phyloP scores from a whole-genome alignment of 2,113 vertebrate genomes.

The Anarhynchus alexandrinus region DNA sequence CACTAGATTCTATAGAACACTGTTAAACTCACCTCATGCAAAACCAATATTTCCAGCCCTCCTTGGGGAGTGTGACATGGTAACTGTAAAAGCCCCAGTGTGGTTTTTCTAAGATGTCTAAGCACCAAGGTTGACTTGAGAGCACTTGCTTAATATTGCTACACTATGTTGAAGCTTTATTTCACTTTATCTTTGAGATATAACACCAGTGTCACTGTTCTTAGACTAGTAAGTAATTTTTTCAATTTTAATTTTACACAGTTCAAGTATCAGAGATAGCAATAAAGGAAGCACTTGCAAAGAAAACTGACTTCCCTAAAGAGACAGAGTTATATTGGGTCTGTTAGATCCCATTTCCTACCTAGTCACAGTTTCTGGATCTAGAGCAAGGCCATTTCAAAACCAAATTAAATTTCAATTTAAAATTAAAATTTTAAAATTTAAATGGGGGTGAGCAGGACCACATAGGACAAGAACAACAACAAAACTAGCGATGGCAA shows the following conservation, averaged over 20 bases:
- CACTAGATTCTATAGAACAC: not conserved
- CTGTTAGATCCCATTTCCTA: not conserved
- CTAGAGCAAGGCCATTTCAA: not conserved
- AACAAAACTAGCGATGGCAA: not conserved
- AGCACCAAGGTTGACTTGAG: not conserved
- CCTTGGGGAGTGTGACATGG: rapidly evolving
- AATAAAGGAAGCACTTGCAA: not conserved
- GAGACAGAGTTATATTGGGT: not conserved
- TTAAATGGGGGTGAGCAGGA: not conserved
- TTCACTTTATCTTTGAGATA: not conserved
- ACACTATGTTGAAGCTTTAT: not conserved
- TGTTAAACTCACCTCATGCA: not conserved
- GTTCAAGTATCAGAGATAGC: not conserved
- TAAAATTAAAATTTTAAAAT: not conserved
- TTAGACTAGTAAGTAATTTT: not conserved
- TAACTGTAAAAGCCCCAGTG: rapidly evolving
- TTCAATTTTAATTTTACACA: not conserved
- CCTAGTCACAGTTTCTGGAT: not conserved
- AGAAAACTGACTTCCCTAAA: not conserved
- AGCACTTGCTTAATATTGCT: not conserved
- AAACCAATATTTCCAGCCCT: not conserved
- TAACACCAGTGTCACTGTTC: not conserved
- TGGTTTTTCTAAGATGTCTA: not conserved
- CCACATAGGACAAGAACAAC: not conserved
- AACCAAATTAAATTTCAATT: not conserved